These are phyloP conservation scores for Myotis pilosus DNA, from an alignment of 2,797 vertebrate genomes.

Conservation along the genomic window DNA sequence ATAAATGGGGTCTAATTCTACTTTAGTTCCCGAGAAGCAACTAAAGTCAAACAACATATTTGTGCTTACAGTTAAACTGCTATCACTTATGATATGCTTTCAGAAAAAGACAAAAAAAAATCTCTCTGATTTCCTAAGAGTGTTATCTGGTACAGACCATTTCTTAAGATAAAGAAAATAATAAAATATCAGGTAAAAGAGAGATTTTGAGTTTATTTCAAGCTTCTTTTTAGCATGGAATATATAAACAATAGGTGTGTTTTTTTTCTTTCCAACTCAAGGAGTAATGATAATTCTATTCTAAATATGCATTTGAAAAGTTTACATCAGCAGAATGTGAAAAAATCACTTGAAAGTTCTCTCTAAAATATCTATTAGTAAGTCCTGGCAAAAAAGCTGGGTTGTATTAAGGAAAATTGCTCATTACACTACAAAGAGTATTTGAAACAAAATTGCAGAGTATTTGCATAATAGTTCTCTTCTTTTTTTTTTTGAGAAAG, in stretches of 20 bases:
- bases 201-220: slow-evolving; percentile 59
- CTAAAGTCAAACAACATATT: not conserved
- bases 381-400: slow-evolving; percentile 80
- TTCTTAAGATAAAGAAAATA: slow-evolving; percentile 55
- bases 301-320: slow-evolving; percentile 66
- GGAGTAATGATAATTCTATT: slow-evolving; percentile 57
- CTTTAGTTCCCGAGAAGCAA: not conserved
- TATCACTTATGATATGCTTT: not conserved
- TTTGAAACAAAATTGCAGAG: slow-evolving; percentile 85
- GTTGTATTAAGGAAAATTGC: slow-evolving; percentile 85
- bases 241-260: not conserved
- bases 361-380: slow-evolving; percentile 68
- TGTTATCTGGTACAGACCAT: not conserved
- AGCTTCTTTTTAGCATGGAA: slow-evolving; percentile 15
- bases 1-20: not conserved
- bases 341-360: slow-evolving; percentile 49
- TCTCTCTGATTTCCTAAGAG: not conserved
- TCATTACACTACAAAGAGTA: slow-evolving; percentile 85
- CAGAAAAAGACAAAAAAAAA: not conserved
- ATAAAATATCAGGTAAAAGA: slow-evolving; percentile 51
- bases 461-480: slow-evolving; percentile 87
- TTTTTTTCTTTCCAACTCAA: slow-evolving; percentile 57
- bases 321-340: slow-evolving; percentile 61
- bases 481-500: slow-evolving; percentile 71
- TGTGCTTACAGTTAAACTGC: slow-evolving; percentile 4